Evolutionary conservation across 2,888 invertebrate genomes (phyloP), one percentile per base, ranked within the genome.

Genomic region (Sminthurinus aureus): DNA sequence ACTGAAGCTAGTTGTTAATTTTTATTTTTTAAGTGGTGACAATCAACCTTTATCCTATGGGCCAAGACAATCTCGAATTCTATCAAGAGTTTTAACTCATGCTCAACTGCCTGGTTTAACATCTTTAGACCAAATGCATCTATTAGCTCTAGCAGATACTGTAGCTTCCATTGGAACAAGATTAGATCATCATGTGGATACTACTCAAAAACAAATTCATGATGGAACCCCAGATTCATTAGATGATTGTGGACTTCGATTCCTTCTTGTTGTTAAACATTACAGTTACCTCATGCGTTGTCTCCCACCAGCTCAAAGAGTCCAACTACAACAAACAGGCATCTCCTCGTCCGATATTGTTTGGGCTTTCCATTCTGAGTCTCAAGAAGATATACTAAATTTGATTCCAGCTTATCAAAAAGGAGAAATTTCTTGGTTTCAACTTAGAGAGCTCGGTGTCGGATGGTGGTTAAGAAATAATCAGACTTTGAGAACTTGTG

Each of bases 341-440:
- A 94, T 96, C 0, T 95, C 95, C 64, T 95, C 94, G 13, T 95
- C 97, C 88, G 97, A 98, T 91, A 93, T 99, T 24, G 98, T 98
- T 3, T 99, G 99, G 99, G 99, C 99, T 0, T 99, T 97, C 91
- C 99, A 99, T 91, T 99, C 99, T 0, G 99, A 99, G 91, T 96
- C 97, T 24, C 97, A 98, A 90, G 98, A 98, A 89, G 99, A 99
- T 90, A 92, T 99, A 82, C 91, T 99, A 18, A 94, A 95, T 84
- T 91, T 98, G 79, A 94, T 98, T 87, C 98, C 99, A 0, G 95
- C 95, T 0, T 96, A 95, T 88, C 93, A 94, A 0, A 96, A 96
- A 90, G 94, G 94, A 0, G 94, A 94, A 89, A 94, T 95, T 0
- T 95, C 94, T 76, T 99, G 99, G 99, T 92, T 93, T 0, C 95